These are phyloP conservation scores for Heliangelus exortis DNA, from an alignment of 2,797 vertebrate species.

Conservation along the genomic window DNA sequence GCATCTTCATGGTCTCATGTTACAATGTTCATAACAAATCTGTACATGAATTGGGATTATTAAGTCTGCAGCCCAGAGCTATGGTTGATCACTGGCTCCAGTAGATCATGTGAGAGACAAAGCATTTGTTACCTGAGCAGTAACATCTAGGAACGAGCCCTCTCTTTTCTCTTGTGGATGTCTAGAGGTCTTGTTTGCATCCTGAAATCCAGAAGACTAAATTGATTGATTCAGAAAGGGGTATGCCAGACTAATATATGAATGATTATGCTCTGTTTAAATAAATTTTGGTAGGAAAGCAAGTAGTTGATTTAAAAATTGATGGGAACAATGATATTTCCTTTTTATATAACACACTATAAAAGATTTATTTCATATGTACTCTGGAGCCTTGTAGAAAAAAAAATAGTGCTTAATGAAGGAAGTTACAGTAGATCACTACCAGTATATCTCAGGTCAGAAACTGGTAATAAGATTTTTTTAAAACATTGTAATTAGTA, in stretches of 20 bases:
- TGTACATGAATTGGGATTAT: not conserved
- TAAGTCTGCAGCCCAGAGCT: not conserved
- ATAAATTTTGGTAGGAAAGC: not conserved
- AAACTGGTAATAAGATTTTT: not conserved
- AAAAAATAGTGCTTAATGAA: not conserved
- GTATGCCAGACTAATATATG: not conserved
- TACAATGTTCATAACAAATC: not conserved
- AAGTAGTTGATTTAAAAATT: not conserved
- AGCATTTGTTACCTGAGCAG: not conserved
- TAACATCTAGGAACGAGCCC: not conserved
- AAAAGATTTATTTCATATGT: not conserved
- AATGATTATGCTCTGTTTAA: not conserved
- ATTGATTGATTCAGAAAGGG: not conserved
- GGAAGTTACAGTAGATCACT: not conserved
- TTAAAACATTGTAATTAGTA: not conserved
- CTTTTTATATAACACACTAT: not conserved
- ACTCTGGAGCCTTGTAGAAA: not conserved
- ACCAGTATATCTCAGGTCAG: not conserved
- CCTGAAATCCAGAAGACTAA: not conserved
- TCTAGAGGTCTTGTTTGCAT: not conserved
- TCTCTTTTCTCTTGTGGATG: not conserved
- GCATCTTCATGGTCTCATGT: not conserved
- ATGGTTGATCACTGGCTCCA: not conserved
- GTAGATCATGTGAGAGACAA: not conserved
- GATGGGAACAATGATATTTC: not conserved